These are phyloP conservation scores for Epistrophella euchroma DNA, from an alignment of 2,888 invertebrate genomes.

Conservation along the genomic window DNA sequence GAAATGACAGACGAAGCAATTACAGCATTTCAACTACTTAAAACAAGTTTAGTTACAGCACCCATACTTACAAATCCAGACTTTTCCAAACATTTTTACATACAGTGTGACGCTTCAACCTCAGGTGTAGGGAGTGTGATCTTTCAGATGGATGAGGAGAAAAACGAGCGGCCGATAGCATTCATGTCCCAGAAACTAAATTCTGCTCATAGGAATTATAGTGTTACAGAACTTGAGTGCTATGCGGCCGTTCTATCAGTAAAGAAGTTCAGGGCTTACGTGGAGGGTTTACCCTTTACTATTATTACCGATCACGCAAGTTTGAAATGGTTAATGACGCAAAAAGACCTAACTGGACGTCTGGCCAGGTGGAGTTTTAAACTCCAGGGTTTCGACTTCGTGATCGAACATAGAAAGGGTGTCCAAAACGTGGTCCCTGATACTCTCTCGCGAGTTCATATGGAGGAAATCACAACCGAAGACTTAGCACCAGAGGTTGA, in stretches of 20 bases:
- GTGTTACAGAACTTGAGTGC: slow-evolving; percentile 36
- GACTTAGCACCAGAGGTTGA: not conserved
- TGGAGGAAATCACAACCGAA: not conserved
- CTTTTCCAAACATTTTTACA: not conserved
- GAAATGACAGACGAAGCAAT: not conserved
- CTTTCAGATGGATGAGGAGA: slow-evolving; percentile 26
- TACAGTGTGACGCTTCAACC: slow-evolving; percentile 6
- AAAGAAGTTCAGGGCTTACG: slow-evolving; percentile 1
- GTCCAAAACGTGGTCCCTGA: not conserved
- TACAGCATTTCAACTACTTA: not conserved
- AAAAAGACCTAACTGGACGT: not conserved
- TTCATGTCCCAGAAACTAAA: slow-evolving; percentile 44
- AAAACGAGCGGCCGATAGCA: slow-evolving; percentile 47
- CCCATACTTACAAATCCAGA: not conserved
- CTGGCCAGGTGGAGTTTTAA: not conserved
- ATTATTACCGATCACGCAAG: slow-evolving; percentile 2
- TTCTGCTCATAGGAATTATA: slow-evolving; percentile 34
- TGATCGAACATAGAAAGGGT: slow-evolving; percentile 4
- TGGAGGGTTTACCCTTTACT: not conserved
- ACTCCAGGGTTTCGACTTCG: slow-evolving; percentile 1
- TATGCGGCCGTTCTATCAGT: not conserved
- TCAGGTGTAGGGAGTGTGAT: slow-evolving; percentile 5
- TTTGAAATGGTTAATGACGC: not conserved
- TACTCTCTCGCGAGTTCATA: not conserved
- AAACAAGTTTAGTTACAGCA: not conserved